These are phyloP conservation scores for Notolabrus celidotus DNA, from an alignment of 2,797 vertebrate genomes.

Conservation along the genomic window DNA sequence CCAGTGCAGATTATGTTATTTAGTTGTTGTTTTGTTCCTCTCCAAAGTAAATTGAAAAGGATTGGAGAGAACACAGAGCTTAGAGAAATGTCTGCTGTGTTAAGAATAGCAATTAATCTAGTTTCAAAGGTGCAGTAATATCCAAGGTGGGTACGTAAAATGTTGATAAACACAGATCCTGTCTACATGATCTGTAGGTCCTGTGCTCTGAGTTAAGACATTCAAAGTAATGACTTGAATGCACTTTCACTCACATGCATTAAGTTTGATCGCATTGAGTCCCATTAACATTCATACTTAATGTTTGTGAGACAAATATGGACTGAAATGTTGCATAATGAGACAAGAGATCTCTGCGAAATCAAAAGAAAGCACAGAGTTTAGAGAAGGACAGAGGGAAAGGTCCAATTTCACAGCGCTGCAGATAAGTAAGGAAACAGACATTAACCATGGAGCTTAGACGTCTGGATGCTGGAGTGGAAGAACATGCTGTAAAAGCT, in stretches of 20 bases:
- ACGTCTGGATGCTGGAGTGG: conserved; percentile 2
- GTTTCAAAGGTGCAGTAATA: background rate
- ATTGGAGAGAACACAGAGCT: background rate
- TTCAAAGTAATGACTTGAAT: background rate
- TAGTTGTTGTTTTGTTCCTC: conserved; percentile 1
- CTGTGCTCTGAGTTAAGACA: background rate
- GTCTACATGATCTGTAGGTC: background rate
- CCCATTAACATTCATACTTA: background rate
- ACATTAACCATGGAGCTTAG: conserved; percentile 20
- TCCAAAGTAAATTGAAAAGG: conserved; percentile 9
- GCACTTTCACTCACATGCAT: background rate
- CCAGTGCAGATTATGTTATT: background rate
- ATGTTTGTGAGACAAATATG: background rate
- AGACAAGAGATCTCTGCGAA: background rate
- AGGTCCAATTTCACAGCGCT: background rate
- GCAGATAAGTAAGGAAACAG: conserved; percentile 11
- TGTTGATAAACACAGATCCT: conserved; percentile 8
- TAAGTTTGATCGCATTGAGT: background rate
- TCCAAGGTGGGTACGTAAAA: conserved; percentile 4
- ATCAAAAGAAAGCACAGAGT: background rate
- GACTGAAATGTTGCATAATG: background rate
- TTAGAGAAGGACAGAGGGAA: background rate
- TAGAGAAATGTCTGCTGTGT: conserved; percentile 1
- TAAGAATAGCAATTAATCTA: conserved; percentile 14
- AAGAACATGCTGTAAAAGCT: conserved; percentile 19